These are phyloP conservation scores for Lynx canadensis DNA, from an alignment of 2,113 vertebrate species.

Conservation along the genomic window DNA sequence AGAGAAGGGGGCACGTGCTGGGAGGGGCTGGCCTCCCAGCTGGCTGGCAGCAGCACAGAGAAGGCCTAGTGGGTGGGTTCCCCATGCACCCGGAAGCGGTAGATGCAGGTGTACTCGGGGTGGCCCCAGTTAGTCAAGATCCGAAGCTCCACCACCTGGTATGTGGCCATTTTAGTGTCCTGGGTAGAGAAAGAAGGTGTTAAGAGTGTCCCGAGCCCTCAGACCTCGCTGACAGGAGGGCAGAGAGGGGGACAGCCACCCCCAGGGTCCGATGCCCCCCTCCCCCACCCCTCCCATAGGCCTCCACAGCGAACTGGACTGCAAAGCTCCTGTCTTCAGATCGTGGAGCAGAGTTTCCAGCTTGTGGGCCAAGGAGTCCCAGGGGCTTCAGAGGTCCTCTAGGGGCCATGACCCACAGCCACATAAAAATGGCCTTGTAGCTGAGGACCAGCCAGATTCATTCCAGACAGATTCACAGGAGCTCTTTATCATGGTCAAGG, in stretches of 20 bases:
- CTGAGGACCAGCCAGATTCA: not conserved
- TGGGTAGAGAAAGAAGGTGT: conserved; percentile 11
- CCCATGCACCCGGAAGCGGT: conserved; percentile 97
- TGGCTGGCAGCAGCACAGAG: not conserved
- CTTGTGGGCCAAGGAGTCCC: not conserved
- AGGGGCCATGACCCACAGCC: not conserved
- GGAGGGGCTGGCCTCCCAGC: not conserved
- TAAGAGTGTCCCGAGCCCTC: not conserved
- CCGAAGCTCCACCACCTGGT: conserved; percentile 89
- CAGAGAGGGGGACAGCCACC: accelerated
- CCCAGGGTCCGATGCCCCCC: not conserved
- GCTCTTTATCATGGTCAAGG: too few relatives aligned
- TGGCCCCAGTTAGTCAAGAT: conserved; percentile 97
- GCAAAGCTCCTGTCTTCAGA: not conserved
- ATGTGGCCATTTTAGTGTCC: conserved; percentile 73
- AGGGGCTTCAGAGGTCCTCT: not conserved
- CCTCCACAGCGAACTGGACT: not conserved
- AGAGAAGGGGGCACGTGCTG: not conserved
- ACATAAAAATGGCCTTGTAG: not conserved
- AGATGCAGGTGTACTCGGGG: conserved; percentile 96
- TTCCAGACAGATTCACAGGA: not conserved
- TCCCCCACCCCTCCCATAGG: too few relatives aligned
- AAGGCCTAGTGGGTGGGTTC: conserved; percentile 77
- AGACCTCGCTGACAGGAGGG: not conserved
- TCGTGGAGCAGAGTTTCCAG: not conserved